Conservation (phyloP, 2,113 vertebrate genomes). For the Rhegmatorhina hoffmannsi region DNA sequence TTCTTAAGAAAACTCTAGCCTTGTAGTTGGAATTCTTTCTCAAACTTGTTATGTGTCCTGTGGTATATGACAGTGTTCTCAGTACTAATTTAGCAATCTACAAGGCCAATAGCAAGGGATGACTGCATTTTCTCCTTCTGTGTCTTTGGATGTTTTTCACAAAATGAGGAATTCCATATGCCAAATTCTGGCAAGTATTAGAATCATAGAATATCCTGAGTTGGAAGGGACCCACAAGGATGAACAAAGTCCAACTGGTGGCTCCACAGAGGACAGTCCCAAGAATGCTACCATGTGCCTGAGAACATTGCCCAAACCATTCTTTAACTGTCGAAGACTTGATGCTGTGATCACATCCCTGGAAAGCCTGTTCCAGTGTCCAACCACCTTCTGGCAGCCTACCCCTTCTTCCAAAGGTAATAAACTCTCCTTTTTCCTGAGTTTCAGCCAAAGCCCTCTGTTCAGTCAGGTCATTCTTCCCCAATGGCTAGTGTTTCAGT, state of each 20-base stretch:
- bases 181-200: not conserved
- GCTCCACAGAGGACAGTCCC: not conserved
- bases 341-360: not conserved
- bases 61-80: not conserved
- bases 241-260: not conserved
- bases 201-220: not conserved
- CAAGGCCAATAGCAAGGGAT: not conserved
- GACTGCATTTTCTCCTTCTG: not conserved
- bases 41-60: not conserved
- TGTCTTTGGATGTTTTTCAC: not conserved
- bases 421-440: no score
- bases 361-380: not conserved
- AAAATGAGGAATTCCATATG: not conserved
- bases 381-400: not conserved
- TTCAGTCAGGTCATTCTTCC: no score
- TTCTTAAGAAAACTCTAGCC: not conserved
- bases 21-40: not conserved
- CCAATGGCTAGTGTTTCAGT: no score
- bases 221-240: not conserved
- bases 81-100: not conserved
- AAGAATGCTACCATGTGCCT: not conserved
- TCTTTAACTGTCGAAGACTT: not conserved
- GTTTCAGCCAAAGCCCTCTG: no score
- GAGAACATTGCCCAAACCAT: not conserved
- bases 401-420: no score